Evolutionary conservation across 2,113 vertebrate species (phyloP).

Genomic region (Thomomys bottae): DNA sequence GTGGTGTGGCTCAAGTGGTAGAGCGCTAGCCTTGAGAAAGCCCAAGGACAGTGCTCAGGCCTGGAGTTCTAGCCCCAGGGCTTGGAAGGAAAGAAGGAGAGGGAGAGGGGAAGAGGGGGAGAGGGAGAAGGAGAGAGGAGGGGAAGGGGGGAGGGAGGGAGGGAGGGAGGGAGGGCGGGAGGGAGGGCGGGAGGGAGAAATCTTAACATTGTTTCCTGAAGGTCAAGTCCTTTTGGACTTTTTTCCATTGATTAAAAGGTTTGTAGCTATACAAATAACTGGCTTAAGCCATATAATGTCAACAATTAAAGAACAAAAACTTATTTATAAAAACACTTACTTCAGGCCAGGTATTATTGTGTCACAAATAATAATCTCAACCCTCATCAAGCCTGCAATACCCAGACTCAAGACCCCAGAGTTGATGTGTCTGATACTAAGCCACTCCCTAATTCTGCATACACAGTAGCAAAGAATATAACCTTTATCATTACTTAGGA

Average conservation of each 20-base stretch:
- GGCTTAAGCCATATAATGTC: not conserved
- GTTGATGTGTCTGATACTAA: not conserved
- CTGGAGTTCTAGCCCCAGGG: too few species aligned
- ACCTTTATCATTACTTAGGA: slow-evolving; percentile 29
- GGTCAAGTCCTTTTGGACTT: not conserved
- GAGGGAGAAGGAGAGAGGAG: too few species aligned
- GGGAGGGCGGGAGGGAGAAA: too few species aligned
- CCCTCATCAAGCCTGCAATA: not conserved
- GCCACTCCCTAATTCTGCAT: not conserved
- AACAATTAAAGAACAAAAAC: not conserved
- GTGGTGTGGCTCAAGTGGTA: too few species aligned
- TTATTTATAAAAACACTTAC: not conserved
- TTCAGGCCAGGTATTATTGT: not conserved
- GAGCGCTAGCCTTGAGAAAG: too few species aligned
- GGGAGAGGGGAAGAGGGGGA: too few species aligned
- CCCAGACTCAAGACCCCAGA: not conserved
- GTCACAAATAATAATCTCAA: not conserved
- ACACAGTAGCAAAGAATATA: not conserved
- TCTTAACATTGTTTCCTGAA: not conserved
- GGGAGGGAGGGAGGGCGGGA: too few species aligned
- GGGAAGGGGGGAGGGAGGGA: too few species aligned
- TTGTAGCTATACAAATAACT: not conserved
- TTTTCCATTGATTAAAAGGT: not conserved
- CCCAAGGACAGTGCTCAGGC: too few species aligned
- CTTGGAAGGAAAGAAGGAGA: too few species aligned